phyloP scores from a whole-genome alignment of 1,140 invertebrate genomes.

The Aradophagus sp. region DNA sequence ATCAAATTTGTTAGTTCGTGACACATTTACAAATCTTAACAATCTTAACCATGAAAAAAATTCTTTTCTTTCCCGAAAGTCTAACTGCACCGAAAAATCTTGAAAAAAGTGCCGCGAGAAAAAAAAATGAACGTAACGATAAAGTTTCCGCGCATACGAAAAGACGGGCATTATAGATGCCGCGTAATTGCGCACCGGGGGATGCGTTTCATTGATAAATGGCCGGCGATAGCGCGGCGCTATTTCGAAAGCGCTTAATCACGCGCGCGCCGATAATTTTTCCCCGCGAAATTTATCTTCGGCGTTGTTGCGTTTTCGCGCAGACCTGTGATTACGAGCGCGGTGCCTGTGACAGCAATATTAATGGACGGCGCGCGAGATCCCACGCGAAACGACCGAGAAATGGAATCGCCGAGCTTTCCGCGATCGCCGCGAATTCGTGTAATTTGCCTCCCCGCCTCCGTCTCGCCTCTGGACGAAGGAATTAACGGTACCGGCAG shows the following conservation, averaged over 20 bases:
- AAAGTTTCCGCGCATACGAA: slow-evolving; percentile 12
- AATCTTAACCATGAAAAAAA: no score
- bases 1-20: no score
- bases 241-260: slow-evolving; percentile 36
- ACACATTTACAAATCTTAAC: no score
- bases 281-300: slow-evolving; percentile 45
- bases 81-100: no score
- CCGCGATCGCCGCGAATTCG: slow-evolving; percentile 43
- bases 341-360: slow-evolving; percentile 49
- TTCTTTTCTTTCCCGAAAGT: no score
- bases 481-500: slow-evolving; percentile 47
- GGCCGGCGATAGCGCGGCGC: slow-evolving; percentile 20
- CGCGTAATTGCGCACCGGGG: slow-evolving; percentile 20
- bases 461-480: no score
- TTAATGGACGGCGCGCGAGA: slow-evolving; percentile 44
- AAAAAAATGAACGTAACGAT: no score
- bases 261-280: slow-evolving; percentile 45
- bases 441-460: slow-evolving; percentile 40
- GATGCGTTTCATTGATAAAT: slow-evolving; percentile 42
- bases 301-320: slow-evolving; percentile 38
- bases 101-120: no score
- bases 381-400: slow-evolving; percentile 49
- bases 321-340: slow-evolving; percentile 45
- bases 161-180: slow-evolving; percentile 23
- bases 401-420: slow-evolving; percentile 54